These are phyloP conservation scores for Clarias laeviceps DNA, from an alignment of 2,797 vertebrate species.

Conservation along the genomic window DNA sequence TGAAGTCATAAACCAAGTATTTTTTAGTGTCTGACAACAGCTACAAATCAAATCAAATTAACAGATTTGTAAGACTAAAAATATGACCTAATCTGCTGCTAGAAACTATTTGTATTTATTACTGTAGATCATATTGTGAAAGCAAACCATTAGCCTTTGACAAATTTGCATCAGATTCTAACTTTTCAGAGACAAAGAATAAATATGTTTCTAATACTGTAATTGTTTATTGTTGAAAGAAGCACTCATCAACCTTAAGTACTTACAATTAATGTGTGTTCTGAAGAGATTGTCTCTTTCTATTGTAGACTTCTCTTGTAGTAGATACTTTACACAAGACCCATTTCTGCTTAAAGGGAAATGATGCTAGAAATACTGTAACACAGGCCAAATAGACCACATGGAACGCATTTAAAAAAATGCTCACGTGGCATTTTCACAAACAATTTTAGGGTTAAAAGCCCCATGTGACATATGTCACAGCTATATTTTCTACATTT, in stretches of 20 bases:
- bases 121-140: not conserved
- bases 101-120: not conserved
- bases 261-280: not conserved
- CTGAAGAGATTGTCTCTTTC: not conserved
- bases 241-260: not conserved
- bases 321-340: too few relatives aligned
- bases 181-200: not conserved
- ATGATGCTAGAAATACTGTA: too few relatives aligned
- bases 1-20: not conserved
- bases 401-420: too few relatives aligned
- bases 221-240: not conserved
- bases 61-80: not conserved
- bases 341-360: too few relatives aligned
- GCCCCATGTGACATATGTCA: too few relatives aligned
- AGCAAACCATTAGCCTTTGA: not conserved
- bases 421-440: too few relatives aligned
- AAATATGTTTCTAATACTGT: not conserved
- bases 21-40: not conserved
- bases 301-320: not conserved
- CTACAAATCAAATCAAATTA: not conserved
- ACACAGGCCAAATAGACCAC: too few relatives aligned
- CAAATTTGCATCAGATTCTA: not conserved
- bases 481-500: too few relatives aligned
- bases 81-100: not conserved
- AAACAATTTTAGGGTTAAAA: too few relatives aligned